A percentile compares a stretch with the other conserved stretches of the same genome.
phyloP scores from a whole-genome alignment of 2,113 vertebrate species.

The Microcebus lehilahytsara region DNA sequence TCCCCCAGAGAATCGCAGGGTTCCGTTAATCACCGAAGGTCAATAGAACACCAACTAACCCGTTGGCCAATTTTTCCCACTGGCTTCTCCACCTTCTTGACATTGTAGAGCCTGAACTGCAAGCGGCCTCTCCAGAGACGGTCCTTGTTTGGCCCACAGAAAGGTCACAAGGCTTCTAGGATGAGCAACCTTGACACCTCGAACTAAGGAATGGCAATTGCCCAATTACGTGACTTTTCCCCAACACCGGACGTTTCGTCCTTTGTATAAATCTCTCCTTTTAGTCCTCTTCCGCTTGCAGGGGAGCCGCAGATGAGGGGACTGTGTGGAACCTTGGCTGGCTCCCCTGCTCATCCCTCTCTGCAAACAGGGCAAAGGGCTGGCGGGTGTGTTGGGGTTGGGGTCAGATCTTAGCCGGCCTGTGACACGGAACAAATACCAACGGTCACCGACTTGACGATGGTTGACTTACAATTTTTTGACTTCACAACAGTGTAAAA shows the following conservation, averaged over 20 bases:
- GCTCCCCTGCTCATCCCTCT: background rate
- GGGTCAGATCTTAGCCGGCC: background rate
- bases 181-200: background rate
- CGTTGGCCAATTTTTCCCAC: background rate
- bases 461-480: background rate
- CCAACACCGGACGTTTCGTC: background rate
- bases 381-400: background rate
- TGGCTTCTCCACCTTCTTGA: background rate
- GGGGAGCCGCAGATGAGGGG: background rate
- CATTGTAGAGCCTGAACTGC: background rate
- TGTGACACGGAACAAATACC: background rate
- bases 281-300: background rate
- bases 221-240: accelerated
- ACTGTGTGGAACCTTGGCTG: background rate
- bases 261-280: background rate
- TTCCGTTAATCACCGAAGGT: background rate
- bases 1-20: background rate
- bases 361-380: background rate
- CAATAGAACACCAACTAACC: background rate
- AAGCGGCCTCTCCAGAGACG: too few species aligned
- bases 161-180: background rate
- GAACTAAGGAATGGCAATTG: background rate
- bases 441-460: background rate
- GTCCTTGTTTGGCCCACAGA: background rate
- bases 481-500: background rate